A percentile compares a stretch with the other conserved stretches of the same genome.
Conservation (phyloP, 2,113 vertebrate species). For the Poeciliopsis turrubarensis region DNA sequence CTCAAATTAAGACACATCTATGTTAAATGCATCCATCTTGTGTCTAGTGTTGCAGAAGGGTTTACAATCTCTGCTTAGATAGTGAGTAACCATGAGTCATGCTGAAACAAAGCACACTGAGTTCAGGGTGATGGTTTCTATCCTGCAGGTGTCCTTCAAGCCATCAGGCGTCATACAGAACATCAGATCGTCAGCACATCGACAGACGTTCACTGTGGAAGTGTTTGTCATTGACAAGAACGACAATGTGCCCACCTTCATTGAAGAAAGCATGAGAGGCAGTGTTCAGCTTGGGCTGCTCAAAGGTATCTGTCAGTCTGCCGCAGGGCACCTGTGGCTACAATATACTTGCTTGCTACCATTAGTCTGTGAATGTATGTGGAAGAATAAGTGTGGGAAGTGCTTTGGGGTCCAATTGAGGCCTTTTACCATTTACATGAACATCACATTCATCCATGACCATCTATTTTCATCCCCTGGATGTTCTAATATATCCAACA, state of each 20-base stretch:
- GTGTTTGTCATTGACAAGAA: slow-evolving; percentile 83
- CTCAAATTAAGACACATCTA: background rate
- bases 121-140: slow-evolving; percentile 23
- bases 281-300: slow-evolving; percentile 81
- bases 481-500: background rate
- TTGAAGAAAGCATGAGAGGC: slow-evolving; percentile 76
- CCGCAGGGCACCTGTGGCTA: too few species aligned
- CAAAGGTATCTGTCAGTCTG: slow-evolving; percentile 64
- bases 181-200: slow-evolving; percentile 63
- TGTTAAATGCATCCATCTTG: background rate
- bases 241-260: slow-evolving; percentile 79
- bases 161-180: slow-evolving; percentile 72
- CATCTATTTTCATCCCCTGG: background rate
- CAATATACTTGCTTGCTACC: too few species aligned
- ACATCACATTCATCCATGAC: background rate
- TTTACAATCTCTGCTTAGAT: background rate
- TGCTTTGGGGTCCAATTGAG: too few species aligned
- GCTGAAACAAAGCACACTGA: background rate
- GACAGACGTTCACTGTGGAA: slow-evolving; percentile 74
- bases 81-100: background rate
- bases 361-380: too few species aligned
- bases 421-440: background rate
- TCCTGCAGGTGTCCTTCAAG: slow-evolving; percentile 73
- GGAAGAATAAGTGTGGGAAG: too few species aligned
- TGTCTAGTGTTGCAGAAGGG: background rate